These are phyloP conservation scores for Menura novaehollandiae DNA, from an alignment of 2,113 vertebrate species.

Conservation along the genomic window DNA sequence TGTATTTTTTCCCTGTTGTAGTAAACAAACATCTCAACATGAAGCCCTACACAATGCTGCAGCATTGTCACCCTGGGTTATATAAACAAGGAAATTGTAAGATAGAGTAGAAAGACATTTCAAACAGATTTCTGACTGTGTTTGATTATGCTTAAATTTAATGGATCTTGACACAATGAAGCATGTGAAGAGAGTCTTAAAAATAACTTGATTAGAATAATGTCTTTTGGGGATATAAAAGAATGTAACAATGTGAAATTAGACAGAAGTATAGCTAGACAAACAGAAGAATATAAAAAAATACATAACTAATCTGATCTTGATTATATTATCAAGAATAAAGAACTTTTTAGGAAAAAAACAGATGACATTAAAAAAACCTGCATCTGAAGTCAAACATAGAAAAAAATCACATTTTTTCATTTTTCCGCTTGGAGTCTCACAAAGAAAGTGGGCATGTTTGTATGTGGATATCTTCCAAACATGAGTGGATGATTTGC, in stretches of 20 bases:
- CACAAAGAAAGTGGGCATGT: neutral
- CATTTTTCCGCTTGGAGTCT: neutral
- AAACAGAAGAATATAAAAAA: neutral
- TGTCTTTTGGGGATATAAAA: neutral
- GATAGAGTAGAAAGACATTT: neutral
- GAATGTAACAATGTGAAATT: neutral
- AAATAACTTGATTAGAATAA: neutral
- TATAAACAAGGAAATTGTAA: neutral
- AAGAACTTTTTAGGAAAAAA: neutral
- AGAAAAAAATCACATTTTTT: neutral
- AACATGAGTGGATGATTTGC: neutral
- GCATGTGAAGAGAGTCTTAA: neutral
- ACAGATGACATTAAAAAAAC: neutral
- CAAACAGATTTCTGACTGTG: neutral
- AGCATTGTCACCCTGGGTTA: neutral
- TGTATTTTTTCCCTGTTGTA: neutral
- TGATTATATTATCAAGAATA: neutral
- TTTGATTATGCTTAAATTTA: constrained; percentile 8
- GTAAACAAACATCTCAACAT: neutral
- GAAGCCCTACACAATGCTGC: neutral
- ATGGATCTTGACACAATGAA: neutral
- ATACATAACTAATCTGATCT: neutral
- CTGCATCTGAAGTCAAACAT: neutral
- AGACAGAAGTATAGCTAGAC: neutral
- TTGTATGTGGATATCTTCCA: neutral